Base-by-base conservation (phyloP, 1,140 invertebrate genomes). In the Gonatopus flavifemur region DNA sequence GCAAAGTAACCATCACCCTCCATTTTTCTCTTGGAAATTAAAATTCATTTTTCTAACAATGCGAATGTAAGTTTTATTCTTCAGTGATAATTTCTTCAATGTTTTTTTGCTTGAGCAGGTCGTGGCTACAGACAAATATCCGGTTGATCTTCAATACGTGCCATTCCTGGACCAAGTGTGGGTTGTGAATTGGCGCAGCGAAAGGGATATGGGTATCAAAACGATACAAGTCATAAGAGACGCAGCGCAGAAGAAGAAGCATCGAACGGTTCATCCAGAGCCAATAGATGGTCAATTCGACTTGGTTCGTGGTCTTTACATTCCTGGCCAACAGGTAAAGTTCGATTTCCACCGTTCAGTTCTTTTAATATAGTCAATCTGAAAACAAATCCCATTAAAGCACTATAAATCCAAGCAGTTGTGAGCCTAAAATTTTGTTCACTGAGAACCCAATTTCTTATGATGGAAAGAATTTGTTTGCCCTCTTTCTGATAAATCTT, bases 211-310 rank as follows among this genome's bases (percentile, higher is more conserved):
- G 40, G 85, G 86, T 6, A 80, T 84, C 30, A 90, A 90, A 73
- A 91, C 88, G 1, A 81, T 91, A 41, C 84, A 87, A 66, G 86
- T 91, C 8, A 89, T 92, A 52, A 72, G 88, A 19, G 87, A 90
- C 68, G 88, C 87, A 31, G 84, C 84, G 12, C 84, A 90, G 66
- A 88, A 88, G 67, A 81, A 84, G 51, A 88, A 89, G 67, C 88
- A 91, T 65, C 86, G 88, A 63, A 86, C 87, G 0, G 87, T 91
- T 1, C 88, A 91, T 66, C 88, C 88, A 0, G 88, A 90, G 66
- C 88, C 89, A 2, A 86, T 91, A 22, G 87, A 89, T 62, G 87
- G 88, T 5, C 86, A 89, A 64, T 90, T 91, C 70, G 88, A 90
- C 75, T 77, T 89, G 41, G 88, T 91, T 13, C 77, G 84, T 52